Evolutionary conservation across 2,113 vertebrate genomes (phyloP).

Genomic region (Rhagologus leucostigma): DNA sequence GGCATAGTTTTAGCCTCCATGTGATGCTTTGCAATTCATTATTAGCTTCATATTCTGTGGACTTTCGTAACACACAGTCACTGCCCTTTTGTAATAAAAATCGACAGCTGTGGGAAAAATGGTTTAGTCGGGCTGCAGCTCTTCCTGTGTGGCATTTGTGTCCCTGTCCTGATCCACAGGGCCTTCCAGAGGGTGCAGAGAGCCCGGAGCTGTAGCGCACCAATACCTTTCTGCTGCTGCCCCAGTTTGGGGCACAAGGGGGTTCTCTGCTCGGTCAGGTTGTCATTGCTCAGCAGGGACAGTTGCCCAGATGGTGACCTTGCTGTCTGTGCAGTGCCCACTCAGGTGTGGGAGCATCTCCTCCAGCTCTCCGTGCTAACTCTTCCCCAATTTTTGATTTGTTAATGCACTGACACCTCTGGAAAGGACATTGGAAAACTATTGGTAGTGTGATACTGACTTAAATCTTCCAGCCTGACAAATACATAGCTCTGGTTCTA

Average conservation of each 20-base stretch:
- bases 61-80: neutral
- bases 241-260: fast-evolving
- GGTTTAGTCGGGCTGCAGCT: neutral
- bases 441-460: neutral
- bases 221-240: neutral
- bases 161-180: neutral
- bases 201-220: neutral
- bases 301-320: neutral
- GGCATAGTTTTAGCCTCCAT: neutral
- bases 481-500: neutral
- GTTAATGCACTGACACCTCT: neutral
- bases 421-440: neutral
- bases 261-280: fast-evolving
- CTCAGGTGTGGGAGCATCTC: neutral
- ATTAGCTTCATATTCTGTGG: neutral
- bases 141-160: neutral
- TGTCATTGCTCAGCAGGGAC: neutral
- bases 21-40: neutral
- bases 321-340: neutral
- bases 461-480: neutral
- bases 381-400: neutral
- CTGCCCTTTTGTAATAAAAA: neutral
- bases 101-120: neutral
- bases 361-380: neutral
- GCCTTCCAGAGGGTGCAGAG: neutral